Evolutionary conservation across 2,113 vertebrate species (phyloP), one percentile per base, ranked within the genome.

Genomic region (Junco hyemalis): DNA sequence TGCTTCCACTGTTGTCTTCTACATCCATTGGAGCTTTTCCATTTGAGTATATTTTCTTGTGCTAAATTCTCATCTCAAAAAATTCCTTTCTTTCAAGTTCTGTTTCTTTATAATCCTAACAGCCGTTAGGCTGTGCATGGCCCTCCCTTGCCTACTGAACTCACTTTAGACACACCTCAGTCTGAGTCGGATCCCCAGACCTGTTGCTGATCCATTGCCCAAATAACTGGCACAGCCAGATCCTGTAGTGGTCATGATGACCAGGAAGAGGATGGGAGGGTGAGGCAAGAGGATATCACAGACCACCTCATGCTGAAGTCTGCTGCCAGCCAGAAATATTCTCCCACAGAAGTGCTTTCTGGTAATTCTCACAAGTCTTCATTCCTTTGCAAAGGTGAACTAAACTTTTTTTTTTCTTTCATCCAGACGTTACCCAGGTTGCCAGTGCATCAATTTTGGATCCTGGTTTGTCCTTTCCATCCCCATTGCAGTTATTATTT

Each of bases 401-500:
- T 64, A 14, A 90, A 35, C 10, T 1, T 72, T 72, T 23, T 42
- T 10, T 45, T 53, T 51, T 0, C 80, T 96, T 96, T 84, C 53
- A 45, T 88, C 22, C 94, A 99, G 99, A 68, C 98, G 98, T 90
- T 99, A 99, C 82, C 98, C 99, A 57, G 19, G n/a, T 4, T 99
- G 99, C 81, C 97, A 92, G 5, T 97, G 97, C 81, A 97, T 99
- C 72, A 99, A 99, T 97, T 99, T 99, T 93, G 99, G 99, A 83
- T 99, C 98, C 44, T 99, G 99, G 99, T 98, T 99, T 86, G 21
- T 99, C 35, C 51, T 99, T 90, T 98, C 98, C 86, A 97, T 99
- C 79, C 99, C 99, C 7, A 96, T 98, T 44, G 97, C 98, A 38
- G 24, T 99, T 33, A 94, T 97, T 76, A 97, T 99, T 96, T 96